phyloP scores from a whole-genome alignment of 2,113 vertebrate genomes.

The Sinocyclocheilus anshuiensis region DNA sequence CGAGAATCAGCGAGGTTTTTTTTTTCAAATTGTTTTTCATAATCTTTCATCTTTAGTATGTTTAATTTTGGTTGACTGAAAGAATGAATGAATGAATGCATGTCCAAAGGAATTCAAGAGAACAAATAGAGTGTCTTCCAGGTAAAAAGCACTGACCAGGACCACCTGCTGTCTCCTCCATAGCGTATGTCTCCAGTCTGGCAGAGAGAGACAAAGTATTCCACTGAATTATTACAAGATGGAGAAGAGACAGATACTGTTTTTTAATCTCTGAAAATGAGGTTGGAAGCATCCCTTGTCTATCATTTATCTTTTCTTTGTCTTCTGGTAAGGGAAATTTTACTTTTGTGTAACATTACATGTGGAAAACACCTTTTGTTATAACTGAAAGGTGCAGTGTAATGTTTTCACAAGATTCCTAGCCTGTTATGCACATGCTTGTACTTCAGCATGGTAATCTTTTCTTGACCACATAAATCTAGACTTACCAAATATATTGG shows the following conservation, averaged over 20 bases:
- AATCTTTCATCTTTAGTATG: background rate
- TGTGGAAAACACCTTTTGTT: background rate
- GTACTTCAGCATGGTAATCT: background rate
- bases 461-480: background rate
- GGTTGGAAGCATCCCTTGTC: background rate
- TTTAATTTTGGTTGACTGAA: constrained; percentile 29
- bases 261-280: constrained; percentile 18
- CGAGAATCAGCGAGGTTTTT: background rate
- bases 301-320: background rate
- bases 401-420: background rate
- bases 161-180: constrained; percentile 41
- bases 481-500: background rate
- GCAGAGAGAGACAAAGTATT: constrained; percentile 19
- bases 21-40: background rate
- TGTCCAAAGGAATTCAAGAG: constrained; percentile 10
- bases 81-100: constrained; percentile 18
- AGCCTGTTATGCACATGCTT: background rate
- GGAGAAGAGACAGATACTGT: background rate
- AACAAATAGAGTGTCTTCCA: constrained; percentile 19
- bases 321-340: background rate
- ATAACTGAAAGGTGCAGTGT: background rate
- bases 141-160: constrained; percentile 1
- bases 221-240: constrained; percentile 19
- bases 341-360: background rate
- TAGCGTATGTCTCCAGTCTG: constrained; percentile 30